A percentile compares a stretch with the other conserved stretches of the same genome.
phyloP scores from a whole-genome alignment of 2,113 vertebrate species.

The Poecilia latipinna region DNA sequence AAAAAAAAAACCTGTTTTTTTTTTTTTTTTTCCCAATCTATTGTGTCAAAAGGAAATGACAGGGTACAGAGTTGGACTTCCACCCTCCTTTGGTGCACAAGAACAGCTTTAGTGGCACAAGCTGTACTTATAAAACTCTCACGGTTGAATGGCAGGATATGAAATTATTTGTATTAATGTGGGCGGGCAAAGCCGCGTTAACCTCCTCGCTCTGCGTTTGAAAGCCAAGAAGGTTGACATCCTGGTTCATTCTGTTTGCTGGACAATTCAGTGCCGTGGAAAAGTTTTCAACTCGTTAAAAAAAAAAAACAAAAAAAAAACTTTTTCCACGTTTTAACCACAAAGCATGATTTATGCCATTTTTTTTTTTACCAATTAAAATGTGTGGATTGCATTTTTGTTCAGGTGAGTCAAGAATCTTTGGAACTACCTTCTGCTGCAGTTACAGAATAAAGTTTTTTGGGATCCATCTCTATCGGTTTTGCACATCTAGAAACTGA shows the following conservation, averaged over 20 bases:
- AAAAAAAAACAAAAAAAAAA: too few relatives aligned
- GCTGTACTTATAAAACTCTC: constrained; percentile 17
- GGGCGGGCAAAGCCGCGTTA: constrained; percentile 51
- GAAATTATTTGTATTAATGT: constrained; percentile 54
- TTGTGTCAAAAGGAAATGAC: constrained; percentile 43
- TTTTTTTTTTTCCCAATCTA: constrained; percentile 26
- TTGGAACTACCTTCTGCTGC: not conserved
- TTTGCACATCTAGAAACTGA: not conserved
- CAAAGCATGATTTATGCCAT: not conserved
- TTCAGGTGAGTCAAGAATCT: not conserved
- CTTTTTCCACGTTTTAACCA: not conserved
- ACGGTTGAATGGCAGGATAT: constrained; percentile 43
- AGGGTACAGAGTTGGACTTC: constrained; percentile 28
- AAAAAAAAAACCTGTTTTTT: constrained; percentile 16
- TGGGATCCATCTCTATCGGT: not conserved
- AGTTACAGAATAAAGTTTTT: not conserved
- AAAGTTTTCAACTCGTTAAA: not conserved
- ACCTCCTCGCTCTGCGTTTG: constrained; percentile 40
- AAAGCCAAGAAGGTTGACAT: constrained; percentile 30
- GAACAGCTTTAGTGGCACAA: constrained; percentile 42
- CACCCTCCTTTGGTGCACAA: constrained; percentile 8
- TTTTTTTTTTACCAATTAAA: not conserved
- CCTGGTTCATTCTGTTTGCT: constrained; percentile 51
- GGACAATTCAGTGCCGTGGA: constrained; percentile 6
- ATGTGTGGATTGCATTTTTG: not conserved